Base-by-base conservation (phyloP, 2,888 invertebrate species). In the Cerastis leucographa region DNA sequence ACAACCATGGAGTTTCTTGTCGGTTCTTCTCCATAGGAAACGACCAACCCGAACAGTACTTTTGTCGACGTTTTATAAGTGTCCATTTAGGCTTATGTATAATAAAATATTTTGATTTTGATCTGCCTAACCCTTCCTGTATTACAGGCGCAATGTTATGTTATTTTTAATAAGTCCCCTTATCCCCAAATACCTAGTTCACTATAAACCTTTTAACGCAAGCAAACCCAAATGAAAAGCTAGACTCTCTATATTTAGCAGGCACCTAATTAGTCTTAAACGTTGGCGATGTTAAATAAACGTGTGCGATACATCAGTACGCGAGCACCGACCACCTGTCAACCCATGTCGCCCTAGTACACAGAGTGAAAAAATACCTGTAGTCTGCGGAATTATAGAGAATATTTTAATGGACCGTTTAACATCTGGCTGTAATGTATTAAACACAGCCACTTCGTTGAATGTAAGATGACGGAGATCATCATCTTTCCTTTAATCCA, bases 261-360 rank as follows among this genome's bases (percentile, higher is more conserved):
- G 51, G 9, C 29, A 54, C 17, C 67, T 66, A 80, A 83, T 80
- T 80, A 80, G 83, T 77, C 59, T 51, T 17, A 8, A 46, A 46
- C 12, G 65, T 22, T 35, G 40, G 77, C 77, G 40, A 76, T 83
- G 46, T 69, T 14, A 46, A 70, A 76, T 61, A 2, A 76, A 79
- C 44, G 62, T 44, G 8, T 11, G 83, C 44, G 44, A 66, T 83
- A 80, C 66, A 61, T 80, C 78, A 80, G 65, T 14, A 49, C 19
- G 64, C 17, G 64, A 42, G 42, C 42, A n/a, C 64, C n/a, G 76
- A 46, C 51, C 80, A 80, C 78, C 80, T 80, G 80, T 25, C 54
- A 2, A 29, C 1, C 14, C 70, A 54, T 80, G 80, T 80, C 83
- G 2, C 14, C 80, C 80, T 80, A 51, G 83, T 83, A 77, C 78